Evolutionary conservation across 2,888 invertebrate species (phyloP).

Genomic region (Liposcelis brunnea): DNA sequence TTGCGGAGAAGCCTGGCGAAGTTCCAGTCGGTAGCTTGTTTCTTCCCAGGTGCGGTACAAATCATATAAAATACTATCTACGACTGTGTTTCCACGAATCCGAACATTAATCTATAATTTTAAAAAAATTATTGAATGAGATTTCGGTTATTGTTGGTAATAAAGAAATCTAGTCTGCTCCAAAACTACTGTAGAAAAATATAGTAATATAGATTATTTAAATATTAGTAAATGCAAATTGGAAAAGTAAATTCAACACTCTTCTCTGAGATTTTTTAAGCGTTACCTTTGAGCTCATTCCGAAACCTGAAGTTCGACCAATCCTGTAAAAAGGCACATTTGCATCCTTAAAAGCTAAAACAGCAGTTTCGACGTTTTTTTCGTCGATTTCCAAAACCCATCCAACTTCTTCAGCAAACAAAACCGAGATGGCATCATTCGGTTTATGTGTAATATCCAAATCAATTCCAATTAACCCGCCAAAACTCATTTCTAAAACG

Average conservation of each 20-base stretch:
- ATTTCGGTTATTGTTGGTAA: no score
- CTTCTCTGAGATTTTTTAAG: no score
- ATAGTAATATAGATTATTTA: no score
- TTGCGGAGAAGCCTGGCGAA: constrained; percentile 59
- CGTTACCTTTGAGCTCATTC: constrained; percentile 44
- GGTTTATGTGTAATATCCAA: constrained; percentile 39
- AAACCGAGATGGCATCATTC: constrained; percentile 41
- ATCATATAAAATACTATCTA: constrained; percentile 44
- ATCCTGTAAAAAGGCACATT: constrained; percentile 47
- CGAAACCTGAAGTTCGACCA: constrained; percentile 47
- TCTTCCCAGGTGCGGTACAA: constrained; percentile 86
- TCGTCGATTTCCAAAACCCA: constrained; percentile 60
- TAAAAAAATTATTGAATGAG: no score
- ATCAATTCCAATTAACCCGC: constrained; percentile 64
- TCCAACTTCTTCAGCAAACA: constrained; percentile 76
- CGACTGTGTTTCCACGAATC: constrained; percentile 38
- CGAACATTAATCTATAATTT: constrained; percentile 31
- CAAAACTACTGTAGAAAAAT: no score
- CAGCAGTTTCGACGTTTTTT: constrained; percentile 36
- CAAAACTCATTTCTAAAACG: constrained; percentile 90
- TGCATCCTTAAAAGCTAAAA: constrained; percentile 37
- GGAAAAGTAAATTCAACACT: no score
- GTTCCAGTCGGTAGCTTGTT: constrained; percentile 80
- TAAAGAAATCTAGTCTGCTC: no score
- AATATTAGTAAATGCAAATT: no score